Percentiles rank a stretch among this genome's conserved stretches.
Evolutionary conservation across 2,113 vertebrate genomes (phyloP).

Genomic region (Embiotoca jacksoni): DNA sequence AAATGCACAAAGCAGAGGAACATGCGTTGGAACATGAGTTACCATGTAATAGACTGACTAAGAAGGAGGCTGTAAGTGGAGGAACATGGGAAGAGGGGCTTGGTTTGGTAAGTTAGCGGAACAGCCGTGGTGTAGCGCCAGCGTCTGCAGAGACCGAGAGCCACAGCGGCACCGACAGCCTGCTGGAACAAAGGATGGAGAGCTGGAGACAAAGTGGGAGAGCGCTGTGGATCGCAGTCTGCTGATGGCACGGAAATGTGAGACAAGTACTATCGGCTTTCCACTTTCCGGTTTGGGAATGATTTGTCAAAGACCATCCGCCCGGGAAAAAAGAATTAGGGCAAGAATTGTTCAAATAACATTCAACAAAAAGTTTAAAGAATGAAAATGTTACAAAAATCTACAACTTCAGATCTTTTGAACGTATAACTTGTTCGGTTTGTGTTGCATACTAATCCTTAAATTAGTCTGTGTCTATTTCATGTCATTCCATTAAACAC

Average conservation of each 20-base stretch:
- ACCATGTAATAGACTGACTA: slow-evolving; percentile 76
- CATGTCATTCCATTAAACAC: no score
- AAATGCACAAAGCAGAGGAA: slow-evolving; percentile 57
- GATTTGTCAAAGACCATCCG: slow-evolving; percentile 25
- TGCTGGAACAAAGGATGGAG: slow-evolving; percentile 33
- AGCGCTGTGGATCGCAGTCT: slow-evolving; percentile 36
- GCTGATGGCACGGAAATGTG: slow-evolving; percentile 47
- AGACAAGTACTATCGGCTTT: slow-evolving; percentile 11
- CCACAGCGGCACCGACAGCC: neutral
- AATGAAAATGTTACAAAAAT: no score
- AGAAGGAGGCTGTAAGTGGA: slow-evolving; percentile 43
- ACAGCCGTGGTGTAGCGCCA: slow-evolving; percentile 6
- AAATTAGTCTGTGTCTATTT: no score
- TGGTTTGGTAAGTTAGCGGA: slow-evolving; percentile 53
- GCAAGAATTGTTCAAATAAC: neutral
- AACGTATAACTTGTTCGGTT: no score
- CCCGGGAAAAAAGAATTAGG: slow-evolving; percentile 14
- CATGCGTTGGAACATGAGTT: slow-evolving; percentile 73
- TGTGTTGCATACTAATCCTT: no score
- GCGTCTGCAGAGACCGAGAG: slow-evolving; percentile 1
- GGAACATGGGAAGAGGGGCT: slow-evolving; percentile 32
- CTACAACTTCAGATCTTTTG: no score
- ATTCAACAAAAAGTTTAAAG: slow-evolving; percentile 24
- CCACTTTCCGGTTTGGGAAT: slow-evolving; percentile 39
- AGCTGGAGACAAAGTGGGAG: slow-evolving; percentile 21